Evolutionary conservation across 2,797 vertebrate genomes (phyloP).

Genomic region (Mus caroli): DNA sequence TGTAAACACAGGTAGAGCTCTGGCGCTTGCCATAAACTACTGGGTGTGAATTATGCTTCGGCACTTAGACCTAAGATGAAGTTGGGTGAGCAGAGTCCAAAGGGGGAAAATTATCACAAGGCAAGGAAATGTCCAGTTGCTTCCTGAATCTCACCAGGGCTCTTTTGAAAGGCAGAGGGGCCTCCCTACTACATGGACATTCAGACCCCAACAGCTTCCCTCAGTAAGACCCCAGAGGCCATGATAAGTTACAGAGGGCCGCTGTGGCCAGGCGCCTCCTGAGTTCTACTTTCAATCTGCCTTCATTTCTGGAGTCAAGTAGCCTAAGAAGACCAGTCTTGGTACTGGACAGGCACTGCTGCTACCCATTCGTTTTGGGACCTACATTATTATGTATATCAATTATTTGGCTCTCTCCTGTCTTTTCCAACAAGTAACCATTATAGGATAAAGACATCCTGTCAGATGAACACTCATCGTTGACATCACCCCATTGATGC

Average conservation of each 20-base stretch:
- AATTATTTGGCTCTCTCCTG: background rate
- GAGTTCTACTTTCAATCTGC: background rate
- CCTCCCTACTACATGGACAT: background rate
- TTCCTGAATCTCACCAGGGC: background rate
- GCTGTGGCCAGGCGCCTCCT: accelerated
- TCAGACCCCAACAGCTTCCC: accelerated
- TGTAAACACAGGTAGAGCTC: background rate
- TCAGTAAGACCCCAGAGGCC: background rate
- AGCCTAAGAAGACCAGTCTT: background rate
- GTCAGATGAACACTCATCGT: too few species aligned
- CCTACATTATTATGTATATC: background rate
- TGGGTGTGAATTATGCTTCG: background rate
- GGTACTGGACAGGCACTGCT: background rate
- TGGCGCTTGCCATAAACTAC: background rate
- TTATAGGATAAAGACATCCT: background rate
- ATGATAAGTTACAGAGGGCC: background rate
- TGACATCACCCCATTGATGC: background rate
- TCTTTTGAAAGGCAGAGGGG: background rate
- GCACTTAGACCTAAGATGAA: background rate
- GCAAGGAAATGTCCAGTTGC: background rate
- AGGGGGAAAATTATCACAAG: background rate
- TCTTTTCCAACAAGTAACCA: background rate
- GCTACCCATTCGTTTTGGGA: background rate
- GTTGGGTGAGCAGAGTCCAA: background rate
- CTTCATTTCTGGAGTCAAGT: background rate